Percentiles rank a stretch among this genome's conserved stretches.
These are phyloP conservation scores for Delichon dasypus DNA, from an alignment of 2,797 vertebrate species.

Conservation along the genomic window DNA sequence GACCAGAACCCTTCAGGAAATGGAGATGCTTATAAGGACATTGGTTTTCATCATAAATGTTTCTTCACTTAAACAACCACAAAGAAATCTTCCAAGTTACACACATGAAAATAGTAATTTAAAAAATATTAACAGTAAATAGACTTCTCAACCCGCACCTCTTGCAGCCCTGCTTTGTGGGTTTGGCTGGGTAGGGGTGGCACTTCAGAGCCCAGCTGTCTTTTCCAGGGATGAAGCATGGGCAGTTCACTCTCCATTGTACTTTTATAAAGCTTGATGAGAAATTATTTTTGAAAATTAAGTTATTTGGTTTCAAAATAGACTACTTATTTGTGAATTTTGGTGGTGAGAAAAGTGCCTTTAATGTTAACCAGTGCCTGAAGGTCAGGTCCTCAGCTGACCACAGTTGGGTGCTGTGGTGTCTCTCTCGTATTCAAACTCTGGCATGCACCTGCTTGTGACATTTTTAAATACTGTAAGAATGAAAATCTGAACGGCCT, in stretches of 20 bases:
- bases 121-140: background rate
- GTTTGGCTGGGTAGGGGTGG: background rate
- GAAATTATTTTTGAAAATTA: background rate
- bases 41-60: background rate
- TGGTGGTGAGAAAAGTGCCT: background rate
- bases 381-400: background rate
- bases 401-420: fast-evolving
- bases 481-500: background rate
- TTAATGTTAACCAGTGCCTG: background rate
- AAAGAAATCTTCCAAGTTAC: background rate
- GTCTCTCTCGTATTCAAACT: background rate
- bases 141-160: background rate
- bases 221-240: background rate
- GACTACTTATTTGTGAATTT: background rate
- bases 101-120: background rate
- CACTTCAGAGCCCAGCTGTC: background rate
- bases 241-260: background rate
- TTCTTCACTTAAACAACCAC: background rate
- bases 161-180: background rate
- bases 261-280: background rate
- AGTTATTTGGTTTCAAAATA: background rate
- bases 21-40: background rate
- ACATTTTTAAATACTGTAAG: background rate
- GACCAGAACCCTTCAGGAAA: background rate
- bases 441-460: background rate